Conservation (phyloP, 30 jellyfish, hydroid and myxozoan genomes). For the Pelagia noctiluca region DNA sequence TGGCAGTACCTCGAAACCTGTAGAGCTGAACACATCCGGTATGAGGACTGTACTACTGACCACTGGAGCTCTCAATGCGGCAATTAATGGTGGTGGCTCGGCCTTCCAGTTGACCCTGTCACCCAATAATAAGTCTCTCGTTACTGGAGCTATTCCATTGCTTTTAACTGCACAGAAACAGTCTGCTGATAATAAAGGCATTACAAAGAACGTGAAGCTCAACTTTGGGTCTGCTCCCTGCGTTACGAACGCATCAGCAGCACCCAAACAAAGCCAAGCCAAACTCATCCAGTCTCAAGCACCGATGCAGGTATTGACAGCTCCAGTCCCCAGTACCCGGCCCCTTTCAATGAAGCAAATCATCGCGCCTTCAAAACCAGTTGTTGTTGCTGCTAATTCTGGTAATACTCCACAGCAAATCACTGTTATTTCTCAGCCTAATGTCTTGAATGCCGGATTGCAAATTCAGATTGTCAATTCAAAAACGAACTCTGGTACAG, state of each 20-base stretch:
- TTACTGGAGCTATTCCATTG: conserved; percentile 61
- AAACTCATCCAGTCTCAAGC: not conserved
- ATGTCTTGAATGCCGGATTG: too few relatives aligned
- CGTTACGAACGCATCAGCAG: not conserved
- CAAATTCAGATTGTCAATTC: too few relatives aligned
- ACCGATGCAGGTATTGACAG: not conserved
- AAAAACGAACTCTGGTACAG: too few relatives aligned
- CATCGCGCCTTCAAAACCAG: not conserved
- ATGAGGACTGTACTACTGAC: conserved; percentile 45
- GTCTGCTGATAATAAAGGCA: not conserved
- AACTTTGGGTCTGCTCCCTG: not conserved
- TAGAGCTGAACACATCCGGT: not conserved
- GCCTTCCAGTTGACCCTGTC: conserved; percentile 42
- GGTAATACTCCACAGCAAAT: too few relatives aligned
- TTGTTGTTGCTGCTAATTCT: conserved; percentile 28
- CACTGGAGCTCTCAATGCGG: conserved; percentile 12
- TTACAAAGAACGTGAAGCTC: too few relatives aligned
- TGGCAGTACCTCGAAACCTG: conserved; percentile 2
- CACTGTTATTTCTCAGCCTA: too few relatives aligned
- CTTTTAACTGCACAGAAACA: conserved; percentile 40
- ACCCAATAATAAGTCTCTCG: conserved; percentile 26
- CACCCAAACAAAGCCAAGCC: not conserved
- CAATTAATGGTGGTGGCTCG: conserved; percentile 4
- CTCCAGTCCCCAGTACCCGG: not conserved
- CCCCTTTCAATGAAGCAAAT: not conserved